Percentiles rank a stretch among this genome's conserved stretches.
Evolutionary conservation across 1,140 invertebrate species (phyloP).

Genomic region (Chironomus tepperi): DNA sequence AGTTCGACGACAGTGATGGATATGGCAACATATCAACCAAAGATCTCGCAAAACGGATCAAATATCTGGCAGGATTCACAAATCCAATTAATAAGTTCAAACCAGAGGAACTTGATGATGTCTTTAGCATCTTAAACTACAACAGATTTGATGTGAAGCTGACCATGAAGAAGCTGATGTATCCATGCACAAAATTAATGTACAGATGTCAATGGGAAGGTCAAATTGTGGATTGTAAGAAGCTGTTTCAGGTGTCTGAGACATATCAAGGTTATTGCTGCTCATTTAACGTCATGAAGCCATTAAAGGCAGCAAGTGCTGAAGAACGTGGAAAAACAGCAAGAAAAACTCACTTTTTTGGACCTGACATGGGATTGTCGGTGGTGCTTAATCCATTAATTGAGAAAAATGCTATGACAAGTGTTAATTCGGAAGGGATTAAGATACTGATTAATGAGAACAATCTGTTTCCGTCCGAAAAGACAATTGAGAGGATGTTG

Average conservation of each 20-base stretch:
- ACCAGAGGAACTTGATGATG: not conserved
- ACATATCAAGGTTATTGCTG: conserved; percentile 16
- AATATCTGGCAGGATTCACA: not conserved
- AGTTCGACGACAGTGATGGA: not conserved
- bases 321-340: not conserved
- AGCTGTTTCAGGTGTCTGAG: not conserved
- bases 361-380: not conserved
- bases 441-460: not conserved
- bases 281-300: not conserved
- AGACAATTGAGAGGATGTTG: not conserved
- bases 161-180: not conserved
- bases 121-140: not conserved
- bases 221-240: not conserved
- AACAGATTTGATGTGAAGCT: not conserved
- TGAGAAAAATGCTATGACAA: conserved; percentile 12
- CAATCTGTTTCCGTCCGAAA: not conserved
- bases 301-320: not conserved
- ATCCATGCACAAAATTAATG: not conserved
- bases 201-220: not conserved
- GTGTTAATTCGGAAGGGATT: conserved; percentile 9
- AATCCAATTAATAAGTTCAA: not conserved
- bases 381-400: not conserved
- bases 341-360: not conserved
- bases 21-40: not conserved
- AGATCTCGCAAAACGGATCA: not conserved